Percentiles rank a stretch among this genome's conserved stretches.
These are phyloP conservation scores for Corythoichthys haematopterus DNA, from an alignment of 2,113 vertebrate species.

Conservation along the genomic window DNA sequence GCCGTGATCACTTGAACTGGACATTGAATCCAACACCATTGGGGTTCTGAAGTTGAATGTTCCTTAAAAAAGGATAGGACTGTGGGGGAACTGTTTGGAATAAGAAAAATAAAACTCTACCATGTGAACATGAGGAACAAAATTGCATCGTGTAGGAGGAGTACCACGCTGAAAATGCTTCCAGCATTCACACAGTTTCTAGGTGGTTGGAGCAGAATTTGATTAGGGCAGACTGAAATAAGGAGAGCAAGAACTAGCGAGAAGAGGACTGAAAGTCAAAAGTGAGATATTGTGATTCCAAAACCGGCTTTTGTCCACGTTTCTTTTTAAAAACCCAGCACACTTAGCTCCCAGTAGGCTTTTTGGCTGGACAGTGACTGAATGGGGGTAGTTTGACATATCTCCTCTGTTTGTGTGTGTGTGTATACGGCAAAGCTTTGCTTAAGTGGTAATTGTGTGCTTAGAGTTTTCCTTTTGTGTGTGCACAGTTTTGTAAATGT, in stretches of 20 bases:
- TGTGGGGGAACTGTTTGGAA: too few species aligned
- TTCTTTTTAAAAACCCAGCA: slow-evolving; percentile 15
- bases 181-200: slow-evolving; percentile 24
- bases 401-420: slow-evolving; percentile 18
- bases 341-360: slow-evolving; percentile 21
- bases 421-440: slow-evolving; percentile 10
- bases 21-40: too few species aligned
- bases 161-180: too few species aligned
- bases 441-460: slow-evolving; percentile 18
- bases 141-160: too few species aligned
- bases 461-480: neutral
- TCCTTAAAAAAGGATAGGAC: too few species aligned
- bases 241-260: slow-evolving; percentile 8
- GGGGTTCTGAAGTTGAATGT: too few species aligned
- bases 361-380: slow-evolving; percentile 34
- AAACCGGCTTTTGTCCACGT: slow-evolving; percentile 22
- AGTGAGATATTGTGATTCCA: neutral
- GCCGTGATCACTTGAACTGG: too few species aligned
- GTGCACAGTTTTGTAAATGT: neutral
- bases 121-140: too few species aligned
- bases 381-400: slow-evolving; percentile 46
- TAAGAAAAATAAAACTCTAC: too few species aligned
- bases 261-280: slow-evolving; percentile 21
- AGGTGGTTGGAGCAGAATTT: slow-evolving; percentile 18
- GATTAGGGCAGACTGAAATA: slow-evolving; percentile 40